phyloP scores from a whole-genome alignment of 2,113 vertebrate genomes.

The Fulmarus glacialis region DNA sequence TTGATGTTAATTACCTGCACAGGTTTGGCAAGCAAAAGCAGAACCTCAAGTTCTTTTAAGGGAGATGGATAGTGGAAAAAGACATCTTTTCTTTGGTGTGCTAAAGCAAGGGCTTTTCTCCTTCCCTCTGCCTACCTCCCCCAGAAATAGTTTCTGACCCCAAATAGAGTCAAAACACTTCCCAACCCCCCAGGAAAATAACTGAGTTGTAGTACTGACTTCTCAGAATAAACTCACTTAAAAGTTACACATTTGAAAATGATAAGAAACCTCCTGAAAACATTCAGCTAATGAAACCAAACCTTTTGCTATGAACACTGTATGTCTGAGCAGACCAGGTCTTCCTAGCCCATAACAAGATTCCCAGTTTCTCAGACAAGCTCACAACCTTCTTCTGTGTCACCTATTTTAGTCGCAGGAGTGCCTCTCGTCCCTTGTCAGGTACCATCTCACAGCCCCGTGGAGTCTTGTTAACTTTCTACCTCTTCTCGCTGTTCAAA shows the following conservation, averaged over 20 bases:
- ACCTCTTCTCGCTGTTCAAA: constrained; percentile 41
- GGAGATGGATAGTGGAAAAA: background rate
- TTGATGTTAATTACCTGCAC: constrained; percentile 62
- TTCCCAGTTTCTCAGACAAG: background rate
- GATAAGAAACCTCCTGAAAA: background rate
- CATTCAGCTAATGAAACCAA: background rate
- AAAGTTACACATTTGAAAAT: background rate
- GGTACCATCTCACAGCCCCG: constrained; percentile 21
- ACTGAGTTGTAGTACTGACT: background rate
- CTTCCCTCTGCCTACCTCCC: fast-evolving
- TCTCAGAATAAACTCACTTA: background rate
- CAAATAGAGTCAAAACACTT: background rate
- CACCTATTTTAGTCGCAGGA: background rate
- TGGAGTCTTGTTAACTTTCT: constrained; percentile 58
- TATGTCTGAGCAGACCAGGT: background rate
- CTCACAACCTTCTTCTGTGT: background rate
- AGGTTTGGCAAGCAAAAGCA: constrained; percentile 35
- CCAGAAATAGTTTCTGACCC: background rate
- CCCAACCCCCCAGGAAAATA: background rate
- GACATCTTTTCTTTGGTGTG: background rate
- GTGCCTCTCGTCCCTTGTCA: constrained; percentile 37
- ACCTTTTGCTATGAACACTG: background rate
- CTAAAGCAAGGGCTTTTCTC: background rate
- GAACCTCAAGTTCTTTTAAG: constrained; percentile 7
- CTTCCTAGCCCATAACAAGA: constrained; percentile 22